A percentile compares a stretch with the other conserved stretches of the same genome.
Evolutionary conservation across 2,888 invertebrate species (phyloP).

Genomic region (Epinotia ramella): DNA sequence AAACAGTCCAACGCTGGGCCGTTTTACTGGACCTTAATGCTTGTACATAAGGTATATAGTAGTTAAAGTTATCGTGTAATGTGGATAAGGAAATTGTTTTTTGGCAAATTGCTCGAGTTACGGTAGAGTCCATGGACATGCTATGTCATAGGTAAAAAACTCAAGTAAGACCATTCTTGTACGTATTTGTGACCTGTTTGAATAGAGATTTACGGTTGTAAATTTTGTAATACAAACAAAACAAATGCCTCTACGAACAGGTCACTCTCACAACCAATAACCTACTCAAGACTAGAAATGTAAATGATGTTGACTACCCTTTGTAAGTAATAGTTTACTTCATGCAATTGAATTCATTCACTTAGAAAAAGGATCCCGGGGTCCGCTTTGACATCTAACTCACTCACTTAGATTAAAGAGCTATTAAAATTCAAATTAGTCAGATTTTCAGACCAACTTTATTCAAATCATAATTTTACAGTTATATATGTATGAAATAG

Average conservation of each 20-base stretch:
- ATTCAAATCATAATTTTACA: too few species aligned
- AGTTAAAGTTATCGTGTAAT: background rate
- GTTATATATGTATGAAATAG: too few species aligned
- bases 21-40: constrained; percentile 49
- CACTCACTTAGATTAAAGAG: too few species aligned
- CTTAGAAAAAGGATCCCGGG: background rate
- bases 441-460: too few species aligned
- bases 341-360: background rate
- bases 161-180: too few species aligned
- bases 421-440: too few species aligned
- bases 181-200: too few species aligned
- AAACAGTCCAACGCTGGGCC: constrained; percentile 55
- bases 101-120: constrained; percentile 53
- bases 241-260: too few species aligned
- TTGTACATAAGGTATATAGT: constrained; percentile 4
- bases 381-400: background rate
- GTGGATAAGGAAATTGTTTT: constrained; percentile 1
- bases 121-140: constrained; percentile 56
- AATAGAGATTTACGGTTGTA: too few species aligned
- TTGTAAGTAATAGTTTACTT: background rate
- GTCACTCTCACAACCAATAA: too few species aligned
- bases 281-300: constrained; percentile 36
- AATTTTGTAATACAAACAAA: too few species aligned
- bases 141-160: constrained; percentile 46
- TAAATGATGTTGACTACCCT: constrained; percentile 4